phyloP scores from a whole-genome alignment of 2,113 vertebrate genomes.

The Ondatra zibethicus region DNA sequence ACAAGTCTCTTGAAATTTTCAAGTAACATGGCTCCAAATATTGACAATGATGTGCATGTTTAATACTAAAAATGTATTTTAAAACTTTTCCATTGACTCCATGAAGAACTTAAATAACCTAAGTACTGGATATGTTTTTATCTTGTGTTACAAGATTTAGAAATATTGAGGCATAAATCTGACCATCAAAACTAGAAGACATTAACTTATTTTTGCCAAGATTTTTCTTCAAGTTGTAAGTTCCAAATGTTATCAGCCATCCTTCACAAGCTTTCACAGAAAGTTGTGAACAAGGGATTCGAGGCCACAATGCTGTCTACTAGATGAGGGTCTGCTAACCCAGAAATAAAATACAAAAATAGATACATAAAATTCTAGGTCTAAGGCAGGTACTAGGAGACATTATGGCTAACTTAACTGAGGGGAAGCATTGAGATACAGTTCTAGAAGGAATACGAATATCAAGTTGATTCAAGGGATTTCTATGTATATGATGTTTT shows the following conservation, averaged over 20 bases:
- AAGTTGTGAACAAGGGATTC: neutral
- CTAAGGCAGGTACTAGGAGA: neutral
- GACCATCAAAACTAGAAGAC: slow-evolving; percentile 7
- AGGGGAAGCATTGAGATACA: neutral
- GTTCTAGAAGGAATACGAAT: neutral
- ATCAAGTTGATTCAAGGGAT: neutral
- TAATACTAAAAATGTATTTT: slow-evolving; percentile 4
- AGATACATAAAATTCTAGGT: neutral
- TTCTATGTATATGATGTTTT: neutral
- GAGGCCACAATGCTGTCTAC: neutral
- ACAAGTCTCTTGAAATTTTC: neutral
- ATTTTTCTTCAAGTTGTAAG: neutral
- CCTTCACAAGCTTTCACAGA: neutral
- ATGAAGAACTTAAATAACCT: slow-evolving; percentile 10
- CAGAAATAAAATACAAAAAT: slow-evolving; percentile 12
- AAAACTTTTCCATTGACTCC: neutral
- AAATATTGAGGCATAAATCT: neutral
- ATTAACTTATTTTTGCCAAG: slow-evolving; percentile 5
- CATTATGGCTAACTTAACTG: neutral
- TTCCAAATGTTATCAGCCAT: neutral
- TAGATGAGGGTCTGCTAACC: neutral
- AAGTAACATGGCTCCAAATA: neutral
- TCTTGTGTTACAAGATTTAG: neutral
- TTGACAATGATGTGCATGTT: neutral
- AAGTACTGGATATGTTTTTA: neutral